phyloP scores from a whole-genome alignment of 2,797 vertebrate species.

The Mormyrus proboscirostris region DNA sequence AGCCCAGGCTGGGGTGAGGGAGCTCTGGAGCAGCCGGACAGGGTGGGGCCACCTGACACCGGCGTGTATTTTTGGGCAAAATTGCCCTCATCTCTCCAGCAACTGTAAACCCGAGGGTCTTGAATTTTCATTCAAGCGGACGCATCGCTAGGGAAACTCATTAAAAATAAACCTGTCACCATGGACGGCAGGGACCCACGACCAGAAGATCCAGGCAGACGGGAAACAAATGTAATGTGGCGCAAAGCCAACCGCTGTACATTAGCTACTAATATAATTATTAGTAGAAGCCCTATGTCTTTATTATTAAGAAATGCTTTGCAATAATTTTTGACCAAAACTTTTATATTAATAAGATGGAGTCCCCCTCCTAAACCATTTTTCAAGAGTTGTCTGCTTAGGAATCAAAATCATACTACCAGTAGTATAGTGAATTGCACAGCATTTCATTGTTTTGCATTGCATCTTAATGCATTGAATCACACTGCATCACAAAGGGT shows the following conservation, averaged over 20 bases:
- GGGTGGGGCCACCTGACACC: background rate
- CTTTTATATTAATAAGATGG: background rate
- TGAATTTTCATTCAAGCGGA: constrained; percentile 3
- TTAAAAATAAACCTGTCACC: background rate
- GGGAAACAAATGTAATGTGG: background rate
- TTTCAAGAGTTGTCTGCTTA: background rate
- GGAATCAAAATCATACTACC: background rate
- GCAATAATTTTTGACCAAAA: background rate
- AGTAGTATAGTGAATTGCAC: background rate
- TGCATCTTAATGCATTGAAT: too few species aligned
- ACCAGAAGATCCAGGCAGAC: background rate
- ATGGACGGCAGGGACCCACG: background rate
- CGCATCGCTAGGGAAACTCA: background rate
- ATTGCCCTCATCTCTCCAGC: background rate
- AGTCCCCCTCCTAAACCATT: background rate
- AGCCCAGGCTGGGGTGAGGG: background rate
- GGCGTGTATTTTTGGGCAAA: background rate
- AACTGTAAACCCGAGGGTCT: background rate
- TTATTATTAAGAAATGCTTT: background rate
- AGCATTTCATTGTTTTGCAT: background rate
- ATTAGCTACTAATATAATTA: background rate
- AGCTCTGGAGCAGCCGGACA: background rate
- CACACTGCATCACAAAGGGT: background rate
- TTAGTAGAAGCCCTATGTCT: background rate
- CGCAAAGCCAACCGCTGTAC: background rate